phyloP scores from a whole-genome alignment of 1,140 invertebrate genomes.

The Oncopodura yosiiana region DNA sequence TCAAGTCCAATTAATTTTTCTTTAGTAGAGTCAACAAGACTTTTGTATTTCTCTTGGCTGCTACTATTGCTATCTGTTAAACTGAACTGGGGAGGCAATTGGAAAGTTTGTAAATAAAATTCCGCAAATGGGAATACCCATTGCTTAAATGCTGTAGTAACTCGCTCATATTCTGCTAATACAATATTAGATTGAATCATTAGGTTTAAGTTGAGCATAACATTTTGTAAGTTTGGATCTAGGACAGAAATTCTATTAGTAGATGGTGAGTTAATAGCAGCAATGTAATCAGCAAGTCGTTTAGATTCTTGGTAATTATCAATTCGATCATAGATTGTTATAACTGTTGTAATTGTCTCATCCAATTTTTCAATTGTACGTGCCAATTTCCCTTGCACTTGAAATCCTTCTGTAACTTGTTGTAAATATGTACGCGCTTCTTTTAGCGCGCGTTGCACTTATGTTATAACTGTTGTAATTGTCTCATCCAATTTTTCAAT shows the following conservation, averaged over 20 bases:
- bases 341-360: not conserved
- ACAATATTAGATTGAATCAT: conserved; percentile 7
- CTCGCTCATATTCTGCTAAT: conserved; percentile 4
- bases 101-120: not conserved
- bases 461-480: no score
- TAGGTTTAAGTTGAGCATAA: not conserved
- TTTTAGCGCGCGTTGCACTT: no score
- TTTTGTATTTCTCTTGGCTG: no score
- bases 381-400: not conserved
- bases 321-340: not conserved
- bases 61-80: not conserved
- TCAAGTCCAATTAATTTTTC: not conserved
- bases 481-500: not conserved
- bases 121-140: conserved; percentile 19
- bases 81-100: no score
- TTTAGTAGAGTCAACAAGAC: no score
- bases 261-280: not conserved
- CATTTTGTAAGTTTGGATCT: not conserved
- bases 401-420: conserved; percentile 3
- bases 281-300: conserved; percentile 2
- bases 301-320: conserved; percentile 2
- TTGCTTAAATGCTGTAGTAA: not conserved
- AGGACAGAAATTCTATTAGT: not conserved
- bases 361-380: not conserved
- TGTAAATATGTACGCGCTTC: no score